A percentile compares a stretch with the other conserved stretches of the same genome.
Evolutionary conservation across 2,797 vertebrate genomes (phyloP).

Genomic region (Pseudochirops corinnae): DNA sequence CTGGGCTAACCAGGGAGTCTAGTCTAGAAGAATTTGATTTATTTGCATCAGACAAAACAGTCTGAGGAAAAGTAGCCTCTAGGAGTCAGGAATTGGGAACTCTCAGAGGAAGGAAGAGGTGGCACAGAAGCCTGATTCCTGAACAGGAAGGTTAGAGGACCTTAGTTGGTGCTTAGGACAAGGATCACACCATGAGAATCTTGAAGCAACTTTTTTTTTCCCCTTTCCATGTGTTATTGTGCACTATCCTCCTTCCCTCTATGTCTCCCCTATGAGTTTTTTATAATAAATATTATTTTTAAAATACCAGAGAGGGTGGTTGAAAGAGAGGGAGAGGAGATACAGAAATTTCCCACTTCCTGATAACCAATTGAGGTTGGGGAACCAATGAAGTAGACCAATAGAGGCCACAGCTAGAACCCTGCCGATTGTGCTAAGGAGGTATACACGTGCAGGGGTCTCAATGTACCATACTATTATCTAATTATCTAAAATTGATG

Average conservation of each 20-base stretch:
- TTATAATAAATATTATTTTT: background rate
- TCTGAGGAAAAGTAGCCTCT: background rate
- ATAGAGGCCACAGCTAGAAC: background rate
- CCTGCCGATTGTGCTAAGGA: background rate
- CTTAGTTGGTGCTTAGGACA: background rate
- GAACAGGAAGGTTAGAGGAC: background rate
- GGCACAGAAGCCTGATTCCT: background rate
- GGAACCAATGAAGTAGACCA: background rate
- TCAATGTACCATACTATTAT: background rate
- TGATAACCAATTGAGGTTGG: background rate
- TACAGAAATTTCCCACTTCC: background rate
- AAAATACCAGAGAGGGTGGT: background rate
- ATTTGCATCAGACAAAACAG: background rate
- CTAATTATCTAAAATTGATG: background rate
- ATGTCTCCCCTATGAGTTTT: background rate
- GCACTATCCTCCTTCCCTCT: background rate
- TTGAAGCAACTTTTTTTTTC: background rate
- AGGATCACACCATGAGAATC: background rate
- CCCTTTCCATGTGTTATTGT: background rate
- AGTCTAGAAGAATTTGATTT: background rate
- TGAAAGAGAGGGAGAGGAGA: background rate
- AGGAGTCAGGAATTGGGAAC: background rate
- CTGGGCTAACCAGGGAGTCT: background rate
- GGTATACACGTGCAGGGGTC: background rate
- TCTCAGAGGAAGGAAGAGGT: background rate